Base-by-base conservation (phyloP, 2,113 vertebrate genomes). In the Hystrix brachyura region DNA sequence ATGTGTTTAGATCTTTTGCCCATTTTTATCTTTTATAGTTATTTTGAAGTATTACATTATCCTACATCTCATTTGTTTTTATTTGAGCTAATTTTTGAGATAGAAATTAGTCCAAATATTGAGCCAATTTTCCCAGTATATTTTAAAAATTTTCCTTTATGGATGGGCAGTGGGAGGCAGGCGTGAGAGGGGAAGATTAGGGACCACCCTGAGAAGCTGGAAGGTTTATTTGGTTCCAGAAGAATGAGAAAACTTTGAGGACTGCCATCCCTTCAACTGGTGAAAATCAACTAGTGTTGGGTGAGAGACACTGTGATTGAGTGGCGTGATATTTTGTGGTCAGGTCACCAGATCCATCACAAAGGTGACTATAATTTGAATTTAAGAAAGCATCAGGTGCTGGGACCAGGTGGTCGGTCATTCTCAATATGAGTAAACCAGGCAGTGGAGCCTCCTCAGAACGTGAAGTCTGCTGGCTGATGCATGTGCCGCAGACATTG, bases 11-110 rank as follows among this genome's bases (percentile, higher is more conserved):
- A 94, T 91, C 3, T 55, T 29, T 87, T 53, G 34, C 12, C 29
- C 7, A 65, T 76, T 91, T 62, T 90, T 46, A 85, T 51, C 81
- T 62, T 96, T 92, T 57, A 64, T 64, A 65, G n/a, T 32, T 76
- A 38, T 87, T 79, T 46, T 67, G 43, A 95, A 60, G 12, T 34
- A 59, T 64, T 90, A 91, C 62, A 69, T 72, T 87, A 86, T 91
- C 62, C 27, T 87, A n/a, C 2, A 59, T 65, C 3, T 74, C 48
- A 79, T 48, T 74, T 59, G 43, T 69, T 96, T 78, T 91, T 65
- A 87, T 59, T 51, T 60, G 74, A 29, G 43, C 53, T 7, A 12
- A 82, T 67, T 9, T 74, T 87, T 87, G n/a, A 91, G 43, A 53
- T 62, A 53, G n/a, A 71, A 64, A 81, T 62, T 90, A 82, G 83